Evolutionary conservation across 2,797 vertebrate species (phyloP).

Genomic region (Aulostomus chinensis): DNA sequence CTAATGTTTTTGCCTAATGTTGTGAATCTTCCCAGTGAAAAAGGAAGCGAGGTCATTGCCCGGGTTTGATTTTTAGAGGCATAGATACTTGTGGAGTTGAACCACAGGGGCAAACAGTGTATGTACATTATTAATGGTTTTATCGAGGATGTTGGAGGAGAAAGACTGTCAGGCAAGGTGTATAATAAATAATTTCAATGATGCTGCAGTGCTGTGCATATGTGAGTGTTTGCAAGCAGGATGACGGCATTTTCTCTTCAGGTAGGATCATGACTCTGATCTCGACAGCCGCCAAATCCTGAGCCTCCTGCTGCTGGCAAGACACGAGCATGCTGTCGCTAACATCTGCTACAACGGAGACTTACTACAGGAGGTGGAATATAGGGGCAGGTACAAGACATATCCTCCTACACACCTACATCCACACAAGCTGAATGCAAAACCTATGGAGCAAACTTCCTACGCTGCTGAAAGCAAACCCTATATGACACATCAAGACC

Average conservation of each 20-base stretch:
- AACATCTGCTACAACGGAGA: constrained; percentile 59
- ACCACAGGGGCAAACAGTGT: too few relatives aligned
- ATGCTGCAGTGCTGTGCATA: constrained; percentile 46
- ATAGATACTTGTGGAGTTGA: too few relatives aligned
- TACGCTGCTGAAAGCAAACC: constrained; percentile 46
- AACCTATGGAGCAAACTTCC: constrained; percentile 37
- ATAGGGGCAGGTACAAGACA: constrained; percentile 24
- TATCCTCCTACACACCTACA: constrained; percentile 4
- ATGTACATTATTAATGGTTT: too few relatives aligned
- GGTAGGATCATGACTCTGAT: constrained; percentile 66
- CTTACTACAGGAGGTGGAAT: constrained; percentile 5
- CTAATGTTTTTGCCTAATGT: too few relatives aligned
- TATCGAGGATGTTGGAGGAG: too few relatives aligned
- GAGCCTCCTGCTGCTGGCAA: constrained; percentile 42
- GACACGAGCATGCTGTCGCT: constrained; percentile 33
- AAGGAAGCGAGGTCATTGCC: too few relatives aligned
- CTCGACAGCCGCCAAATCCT: constrained; percentile 47
- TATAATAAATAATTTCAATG: constrained; percentile 13
- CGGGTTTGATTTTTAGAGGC: too few relatives aligned
- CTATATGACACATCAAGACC: constrained; percentile 53
- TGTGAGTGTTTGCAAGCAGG: background rate
- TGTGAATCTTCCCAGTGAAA: too few relatives aligned
- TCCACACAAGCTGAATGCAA: constrained; percentile 14
- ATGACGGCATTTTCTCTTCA: constrained; percentile 42
- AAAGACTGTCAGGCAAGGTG: background rate